A percentile compares a stretch with the other conserved stretches of the same genome.
Conservation (phyloP, 53 echinoderm and acorn worm species). For the Patiria pectinifera region DNA sequence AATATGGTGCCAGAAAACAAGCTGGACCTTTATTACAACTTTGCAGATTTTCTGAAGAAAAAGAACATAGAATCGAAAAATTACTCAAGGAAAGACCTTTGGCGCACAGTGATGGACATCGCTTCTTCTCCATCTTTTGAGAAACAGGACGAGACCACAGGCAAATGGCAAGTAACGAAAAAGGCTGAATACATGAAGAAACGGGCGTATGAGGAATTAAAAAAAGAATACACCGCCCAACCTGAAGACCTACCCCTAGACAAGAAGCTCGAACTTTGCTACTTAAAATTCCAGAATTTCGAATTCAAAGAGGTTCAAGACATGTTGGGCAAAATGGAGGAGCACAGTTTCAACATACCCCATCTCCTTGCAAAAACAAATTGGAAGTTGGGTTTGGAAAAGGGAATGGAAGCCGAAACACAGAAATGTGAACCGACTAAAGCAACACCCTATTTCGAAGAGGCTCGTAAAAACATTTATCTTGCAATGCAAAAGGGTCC, state of each 20-base stretch:
- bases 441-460: background rate
- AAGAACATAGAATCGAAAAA: background rate
- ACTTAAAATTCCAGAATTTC: conserved; percentile 15
- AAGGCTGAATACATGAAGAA: background rate
- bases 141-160: background rate
- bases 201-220: background rate
- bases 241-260: too few relatives aligned
- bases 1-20: background rate
- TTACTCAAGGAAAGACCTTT: background rate
- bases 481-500: background rate
- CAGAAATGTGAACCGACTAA: background rate
- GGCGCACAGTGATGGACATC: conserved; percentile 28
- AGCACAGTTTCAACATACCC: too few relatives aligned
- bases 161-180: background rate
- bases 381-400: conserved; percentile 18
- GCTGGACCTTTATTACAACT: background rate
- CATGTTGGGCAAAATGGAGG: background rate
- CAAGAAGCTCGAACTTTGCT: background rate
- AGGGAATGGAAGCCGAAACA: background rate
- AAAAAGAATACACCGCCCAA: background rate
- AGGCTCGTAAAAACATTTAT: background rate
- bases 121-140: background rate
- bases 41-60: background rate
- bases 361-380: conserved; percentile 1
- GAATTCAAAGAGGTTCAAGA: background rate